phyloP scores from a whole-genome alignment of 2,797 vertebrate genomes.

The Trichosurus vulpecula region DNA sequence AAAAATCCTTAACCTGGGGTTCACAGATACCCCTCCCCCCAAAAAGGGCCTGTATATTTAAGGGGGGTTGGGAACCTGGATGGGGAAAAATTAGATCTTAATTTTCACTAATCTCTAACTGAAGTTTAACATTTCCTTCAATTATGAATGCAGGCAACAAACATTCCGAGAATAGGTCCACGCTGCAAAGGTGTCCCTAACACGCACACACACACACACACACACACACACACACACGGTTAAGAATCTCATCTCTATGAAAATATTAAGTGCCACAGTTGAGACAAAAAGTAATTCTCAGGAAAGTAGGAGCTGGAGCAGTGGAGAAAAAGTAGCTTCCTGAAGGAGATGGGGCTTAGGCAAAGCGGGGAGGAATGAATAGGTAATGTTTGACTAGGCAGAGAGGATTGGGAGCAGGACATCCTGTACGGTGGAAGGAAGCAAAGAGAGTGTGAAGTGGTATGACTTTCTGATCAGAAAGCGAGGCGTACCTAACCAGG shows the following conservation, averaged over 20 bases:
- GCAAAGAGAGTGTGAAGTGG: not conserved
- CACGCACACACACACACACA: not conserved
- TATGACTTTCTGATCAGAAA: not conserved
- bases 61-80: not conserved
- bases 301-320: not conserved
- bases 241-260: not conserved
- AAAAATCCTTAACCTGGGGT: not conserved
- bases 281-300: not conserved
- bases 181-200: not conserved
- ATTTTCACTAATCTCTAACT: not conserved
- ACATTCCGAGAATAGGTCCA: not conserved
- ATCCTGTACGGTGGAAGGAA: not conserved
- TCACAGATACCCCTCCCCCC: not conserved
- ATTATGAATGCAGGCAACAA: not conserved
- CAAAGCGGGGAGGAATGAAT: not conserved
- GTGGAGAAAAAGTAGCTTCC: not conserved
- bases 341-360: not conserved
- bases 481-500: not conserved
- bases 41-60: not conserved
- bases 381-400: not conserved
- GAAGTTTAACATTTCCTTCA: not conserved
- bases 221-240: not conserved
- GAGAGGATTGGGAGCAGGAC: not conserved
- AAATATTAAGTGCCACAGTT: not conserved
- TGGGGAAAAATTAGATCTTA: not conserved